Evolutionary conservation across 2,113 vertebrate genomes (phyloP).

Genomic region (Antennarius striatus): DNA sequence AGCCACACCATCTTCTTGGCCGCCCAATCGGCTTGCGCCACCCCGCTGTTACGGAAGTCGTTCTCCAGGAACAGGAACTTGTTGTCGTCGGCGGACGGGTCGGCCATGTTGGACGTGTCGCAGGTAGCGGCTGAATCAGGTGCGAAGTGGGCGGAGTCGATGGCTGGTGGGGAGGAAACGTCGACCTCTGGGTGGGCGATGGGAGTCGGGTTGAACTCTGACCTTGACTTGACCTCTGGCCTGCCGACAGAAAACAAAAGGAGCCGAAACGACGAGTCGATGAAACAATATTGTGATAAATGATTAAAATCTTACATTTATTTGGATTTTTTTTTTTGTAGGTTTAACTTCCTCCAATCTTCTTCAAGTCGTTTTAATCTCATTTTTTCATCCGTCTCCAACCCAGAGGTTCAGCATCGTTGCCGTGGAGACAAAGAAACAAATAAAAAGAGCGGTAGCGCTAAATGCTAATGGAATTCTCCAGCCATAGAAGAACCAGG

Average conservation of each 20-base stretch:
- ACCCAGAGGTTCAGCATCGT: no score
- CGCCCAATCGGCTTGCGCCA: conserved; percentile 93
- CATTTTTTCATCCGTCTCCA: no score
- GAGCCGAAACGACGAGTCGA: not conserved
- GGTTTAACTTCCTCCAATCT: no score
- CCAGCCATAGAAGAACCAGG: no score
- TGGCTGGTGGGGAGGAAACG: not conserved
- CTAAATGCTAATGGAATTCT: no score
- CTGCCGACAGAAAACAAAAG: conserved; percentile 19
- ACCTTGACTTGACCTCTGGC: conserved; percentile 25
- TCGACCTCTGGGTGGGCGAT: not conserved
- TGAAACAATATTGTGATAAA: no score
- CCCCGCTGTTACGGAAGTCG: conserved; percentile 85
- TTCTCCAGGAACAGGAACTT: conserved; percentile 93
- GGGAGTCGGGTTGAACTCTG: conserved; percentile 31
- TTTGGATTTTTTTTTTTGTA: no score
- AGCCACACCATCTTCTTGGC: conserved; percentile 95
- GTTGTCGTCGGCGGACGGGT: conserved; percentile 81
- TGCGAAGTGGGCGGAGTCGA: not conserved
- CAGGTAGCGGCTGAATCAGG: not conserved
- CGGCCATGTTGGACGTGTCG: conserved; percentile 59
- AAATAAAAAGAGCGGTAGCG: no score
- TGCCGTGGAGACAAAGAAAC: no score
- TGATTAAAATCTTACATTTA: no score
- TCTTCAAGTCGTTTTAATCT: no score